A percentile compares a stretch with the other conserved stretches of the same genome.
Evolutionary conservation across 2,113 vertebrate species (phyloP).

Genomic region (Rhabdomys dilectus): DNA sequence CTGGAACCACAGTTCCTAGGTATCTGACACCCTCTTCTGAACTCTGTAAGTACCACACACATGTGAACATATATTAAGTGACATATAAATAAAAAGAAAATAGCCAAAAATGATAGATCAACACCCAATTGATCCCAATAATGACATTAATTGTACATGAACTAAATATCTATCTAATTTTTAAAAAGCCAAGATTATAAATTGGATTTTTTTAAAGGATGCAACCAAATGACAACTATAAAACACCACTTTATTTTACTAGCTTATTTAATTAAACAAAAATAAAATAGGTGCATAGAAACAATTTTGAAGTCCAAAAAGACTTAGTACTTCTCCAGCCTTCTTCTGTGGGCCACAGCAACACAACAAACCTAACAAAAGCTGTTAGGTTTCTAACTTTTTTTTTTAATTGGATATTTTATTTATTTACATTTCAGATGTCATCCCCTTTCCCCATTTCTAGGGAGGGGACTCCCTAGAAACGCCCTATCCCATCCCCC

Average conservation of each 20-base stretch:
- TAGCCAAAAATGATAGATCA: background rate
- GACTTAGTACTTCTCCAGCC: background rate
- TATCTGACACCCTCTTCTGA: background rate
- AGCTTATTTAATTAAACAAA: background rate
- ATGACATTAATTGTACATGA: background rate
- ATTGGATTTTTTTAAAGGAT: background rate
- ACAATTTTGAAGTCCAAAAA: background rate
- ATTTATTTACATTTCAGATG: too few species aligned
- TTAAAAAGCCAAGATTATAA: background rate
- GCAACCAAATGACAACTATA: background rate
- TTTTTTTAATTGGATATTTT: too few species aligned
- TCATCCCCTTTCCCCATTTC: too few species aligned
- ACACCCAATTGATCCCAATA: background rate
- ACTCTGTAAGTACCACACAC: background rate
- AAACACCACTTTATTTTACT: background rate
- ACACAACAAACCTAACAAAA: background rate
- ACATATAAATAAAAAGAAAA: slow-evolving; percentile 4
- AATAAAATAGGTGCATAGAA: background rate
- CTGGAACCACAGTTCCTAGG: background rate
- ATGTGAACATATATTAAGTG: background rate
- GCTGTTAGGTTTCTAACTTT: background rate
- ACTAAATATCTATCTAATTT: background rate
- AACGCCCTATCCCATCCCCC: too few species aligned
- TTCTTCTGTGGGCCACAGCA: too few species aligned
- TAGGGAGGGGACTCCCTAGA: too few species aligned